phyloP scores from a whole-genome alignment of 2,113 vertebrate species.

The Sakesphorus luctuosus region DNA sequence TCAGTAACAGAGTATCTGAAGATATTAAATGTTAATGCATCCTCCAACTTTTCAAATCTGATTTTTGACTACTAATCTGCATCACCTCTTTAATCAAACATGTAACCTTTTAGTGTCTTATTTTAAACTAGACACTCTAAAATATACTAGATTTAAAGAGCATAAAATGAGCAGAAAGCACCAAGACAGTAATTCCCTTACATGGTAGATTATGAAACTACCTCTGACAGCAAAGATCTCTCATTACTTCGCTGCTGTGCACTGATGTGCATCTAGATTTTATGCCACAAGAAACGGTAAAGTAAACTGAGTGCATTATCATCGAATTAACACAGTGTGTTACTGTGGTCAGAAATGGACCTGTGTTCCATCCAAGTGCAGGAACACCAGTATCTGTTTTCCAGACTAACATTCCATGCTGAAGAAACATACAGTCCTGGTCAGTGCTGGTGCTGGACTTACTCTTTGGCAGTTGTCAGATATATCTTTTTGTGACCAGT shows the following conservation, averaged over 20 bases:
- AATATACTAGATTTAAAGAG: neutral
- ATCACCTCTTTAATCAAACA: conserved; percentile 24
- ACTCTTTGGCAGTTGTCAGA: neutral
- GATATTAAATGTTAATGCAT: conserved; percentile 8
- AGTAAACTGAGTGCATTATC: neutral
- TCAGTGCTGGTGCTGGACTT: neutral
- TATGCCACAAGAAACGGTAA: neutral
- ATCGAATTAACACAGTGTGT: neutral
- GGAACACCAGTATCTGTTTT: neutral
- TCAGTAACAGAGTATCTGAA: neutral
- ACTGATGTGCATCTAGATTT: neutral
- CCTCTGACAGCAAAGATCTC: neutral
- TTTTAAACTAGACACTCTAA: neutral
- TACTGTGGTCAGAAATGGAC: neutral
- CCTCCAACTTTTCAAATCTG: neutral
- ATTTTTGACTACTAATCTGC: neutral
- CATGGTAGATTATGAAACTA: neutral
- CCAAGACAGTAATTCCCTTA: neutral
- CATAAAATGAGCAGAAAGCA: neutral
- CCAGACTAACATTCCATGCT: neutral
- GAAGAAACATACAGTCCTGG: neutral
- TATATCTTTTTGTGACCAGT: neutral
- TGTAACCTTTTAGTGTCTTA: conserved; percentile 1
- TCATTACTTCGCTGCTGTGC: neutral
- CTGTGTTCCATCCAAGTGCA: neutral